Percentiles rank a stretch among this genome's conserved stretches.
Conservation (phyloP, 2,797 vertebrate genomes). For the Neopelma chrysocephalum region DNA sequence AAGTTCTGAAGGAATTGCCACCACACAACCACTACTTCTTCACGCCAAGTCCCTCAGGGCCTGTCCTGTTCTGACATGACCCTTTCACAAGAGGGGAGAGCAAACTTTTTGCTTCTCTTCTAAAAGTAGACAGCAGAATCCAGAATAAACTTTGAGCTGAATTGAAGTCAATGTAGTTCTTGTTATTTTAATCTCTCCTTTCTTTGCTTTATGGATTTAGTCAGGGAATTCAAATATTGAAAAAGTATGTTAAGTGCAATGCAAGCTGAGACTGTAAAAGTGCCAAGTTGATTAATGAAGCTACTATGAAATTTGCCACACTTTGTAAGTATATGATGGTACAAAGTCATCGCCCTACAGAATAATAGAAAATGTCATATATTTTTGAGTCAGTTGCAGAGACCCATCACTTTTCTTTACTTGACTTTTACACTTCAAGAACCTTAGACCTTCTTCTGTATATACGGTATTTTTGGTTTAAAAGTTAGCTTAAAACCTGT, state of each 20-base stretch:
- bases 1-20: not conserved
- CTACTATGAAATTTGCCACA: not conserved
- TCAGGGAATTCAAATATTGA: conserved; percentile 36
- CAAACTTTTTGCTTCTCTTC: not conserved
- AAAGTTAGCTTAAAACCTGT: not conserved
- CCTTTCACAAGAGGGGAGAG: not conserved
- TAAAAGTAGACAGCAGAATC: not conserved
- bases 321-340: not conserved
- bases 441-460: not conserved
- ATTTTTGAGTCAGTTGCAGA: not conserved
- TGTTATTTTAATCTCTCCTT: conserved; percentile 26
- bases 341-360: not conserved
- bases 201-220: conserved; percentile 43
- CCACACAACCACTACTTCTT: not conserved
- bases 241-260: conserved; percentile 2
- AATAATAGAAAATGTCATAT: not conserved
- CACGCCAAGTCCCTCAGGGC: not conserved
- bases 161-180: not conserved
- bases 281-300: conserved; percentile 42
- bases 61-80: not conserved
- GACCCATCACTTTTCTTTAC: not conserved
- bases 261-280: conserved; percentile 26
- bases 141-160: not conserved
- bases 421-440: not conserved
- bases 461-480: not conserved